Percentiles rank a stretch among this genome's conserved stretches.
Evolutionary conservation across 2,888 invertebrate genomes (phyloP).

Genomic region (Labia minor): DNA sequence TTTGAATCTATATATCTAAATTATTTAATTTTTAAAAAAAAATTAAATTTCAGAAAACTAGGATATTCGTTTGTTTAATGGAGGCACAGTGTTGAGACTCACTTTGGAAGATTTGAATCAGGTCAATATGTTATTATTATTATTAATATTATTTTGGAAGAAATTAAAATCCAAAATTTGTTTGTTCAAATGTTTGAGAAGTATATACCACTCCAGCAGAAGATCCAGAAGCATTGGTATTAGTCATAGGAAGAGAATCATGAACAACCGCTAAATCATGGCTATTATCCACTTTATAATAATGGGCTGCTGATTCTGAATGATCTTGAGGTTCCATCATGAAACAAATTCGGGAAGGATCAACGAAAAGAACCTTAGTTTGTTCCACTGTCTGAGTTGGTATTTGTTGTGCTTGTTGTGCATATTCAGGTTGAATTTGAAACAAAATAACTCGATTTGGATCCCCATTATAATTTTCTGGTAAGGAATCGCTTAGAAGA

Average conservation of each 20-base stretch:
- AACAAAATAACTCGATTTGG: neutral
- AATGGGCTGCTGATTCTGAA: neutral
- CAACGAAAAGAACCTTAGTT: neutral
- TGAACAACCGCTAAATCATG: neutral
- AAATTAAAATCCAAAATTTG: neutral
- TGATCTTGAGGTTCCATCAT: neutral
- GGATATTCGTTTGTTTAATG: neutral
- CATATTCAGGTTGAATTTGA: neutral
- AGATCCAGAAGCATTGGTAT: neutral
- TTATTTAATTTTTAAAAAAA: neutral
- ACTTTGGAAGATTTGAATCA: neutral
- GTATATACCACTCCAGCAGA: neutral
- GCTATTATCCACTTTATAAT: neutral
- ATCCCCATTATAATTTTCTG: neutral
- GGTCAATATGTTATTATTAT: too few relatives aligned
- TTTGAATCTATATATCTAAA: neutral
- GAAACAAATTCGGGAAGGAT: neutral
- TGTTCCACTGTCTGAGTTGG: neutral
- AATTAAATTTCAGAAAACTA: neutral
- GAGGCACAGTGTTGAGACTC: constrained; percentile 5
- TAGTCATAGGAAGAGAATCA: neutral
- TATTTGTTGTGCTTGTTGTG: neutral
- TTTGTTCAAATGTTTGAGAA: neutral
- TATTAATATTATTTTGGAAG: neutral
- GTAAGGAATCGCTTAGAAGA: neutral